These are phyloP conservation scores for Setophaga petechia DNA, from an alignment of 2,113 vertebrate genomes.

Conservation along the genomic window DNA sequence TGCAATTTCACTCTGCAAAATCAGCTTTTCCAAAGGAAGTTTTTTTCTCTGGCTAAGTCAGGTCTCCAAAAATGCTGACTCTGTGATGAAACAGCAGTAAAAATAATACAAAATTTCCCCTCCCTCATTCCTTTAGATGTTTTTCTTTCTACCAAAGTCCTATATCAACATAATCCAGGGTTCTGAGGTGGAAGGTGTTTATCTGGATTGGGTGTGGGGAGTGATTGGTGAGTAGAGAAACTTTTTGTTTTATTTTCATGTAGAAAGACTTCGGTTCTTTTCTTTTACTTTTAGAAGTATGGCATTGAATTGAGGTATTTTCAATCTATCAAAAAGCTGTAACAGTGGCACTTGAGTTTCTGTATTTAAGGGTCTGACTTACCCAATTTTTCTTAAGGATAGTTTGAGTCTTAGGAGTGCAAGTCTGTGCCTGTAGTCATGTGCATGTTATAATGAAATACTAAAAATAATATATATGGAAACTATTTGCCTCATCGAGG, in stretches of 20 bases:
- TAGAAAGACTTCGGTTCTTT: background rate
- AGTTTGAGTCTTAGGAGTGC: background rate
- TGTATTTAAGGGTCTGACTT: background rate
- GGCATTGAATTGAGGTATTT: background rate
- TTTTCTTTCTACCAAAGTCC: background rate
- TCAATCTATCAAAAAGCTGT: background rate
- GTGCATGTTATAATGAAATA: background rate
- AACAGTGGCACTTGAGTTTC: background rate
- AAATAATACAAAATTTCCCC: background rate
- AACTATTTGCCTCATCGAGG: background rate
- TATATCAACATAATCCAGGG: conserved; percentile 1
- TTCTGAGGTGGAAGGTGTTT: conserved; percentile 41
- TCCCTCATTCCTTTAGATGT: conserved; percentile 27
- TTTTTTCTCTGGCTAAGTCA: background rate
- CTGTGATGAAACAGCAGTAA: conserved; percentile 24
- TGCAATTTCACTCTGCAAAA: conserved; percentile 14
- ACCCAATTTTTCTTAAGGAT: background rate
- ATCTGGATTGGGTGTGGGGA: conserved; percentile 38
- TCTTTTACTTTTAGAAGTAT: background rate
- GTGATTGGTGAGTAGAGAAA: background rate
- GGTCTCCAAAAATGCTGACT: conserved; percentile 27
- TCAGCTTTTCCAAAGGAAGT: conserved; percentile 44
- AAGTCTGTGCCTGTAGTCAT: background rate
- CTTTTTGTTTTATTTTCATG: background rate
- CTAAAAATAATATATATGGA: background rate